Base-by-base conservation (phyloP, 2,888 invertebrate genomes). In the Aphidius colemani region DNA sequence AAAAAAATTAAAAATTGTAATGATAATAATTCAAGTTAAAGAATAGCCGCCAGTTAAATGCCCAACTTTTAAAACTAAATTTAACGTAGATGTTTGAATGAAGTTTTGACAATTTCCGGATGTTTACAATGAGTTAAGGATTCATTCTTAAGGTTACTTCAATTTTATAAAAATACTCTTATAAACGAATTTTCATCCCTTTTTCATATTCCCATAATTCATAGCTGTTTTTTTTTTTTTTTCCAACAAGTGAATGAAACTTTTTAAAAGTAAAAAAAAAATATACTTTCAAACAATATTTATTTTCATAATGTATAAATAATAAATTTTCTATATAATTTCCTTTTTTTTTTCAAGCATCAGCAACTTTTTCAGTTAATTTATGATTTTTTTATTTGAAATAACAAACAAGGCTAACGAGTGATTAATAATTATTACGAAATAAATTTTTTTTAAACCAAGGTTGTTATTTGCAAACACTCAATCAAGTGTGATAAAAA, bases 41-140 rank as follows among this genome's bases (percentile, higher is more conserved):
- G 30, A 30, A 30, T 30, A 30, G 30, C 30, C 30, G 30, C 30
- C 30, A 30, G 30, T 30, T 30, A 30, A 30, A 30, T 30, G 30
- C 2, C 30, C 30, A 30, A 30, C 53, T 61, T 46, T 40, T 46
- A 9, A 45, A 48, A 53, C 49, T 63, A 61, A 66, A 66, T 64
- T 66, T 66, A 64, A 66, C 66, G 61, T 59, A 64, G 64, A 62
- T 59, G 61, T 59, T 44, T 53, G 53, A 50, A 61, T 57, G 64
- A 61, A 63, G 63, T 64, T 18, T 40, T 11, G 57, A 56, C 59
- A 53, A 66, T 66, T 61, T 53, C 56, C 53, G 53, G 61, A 53
- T 66, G 64, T 66, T 66, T 66, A 66, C 66, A 66, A 61, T 64
- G 62, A 66, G 66, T 64, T 66, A 61, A 64, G 41, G 59, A 64